Evolutionary conservation across 2,888 invertebrate species (phyloP), one percentile per base, ranked within the genome.

Genomic region (Timema cristinae): DNA sequence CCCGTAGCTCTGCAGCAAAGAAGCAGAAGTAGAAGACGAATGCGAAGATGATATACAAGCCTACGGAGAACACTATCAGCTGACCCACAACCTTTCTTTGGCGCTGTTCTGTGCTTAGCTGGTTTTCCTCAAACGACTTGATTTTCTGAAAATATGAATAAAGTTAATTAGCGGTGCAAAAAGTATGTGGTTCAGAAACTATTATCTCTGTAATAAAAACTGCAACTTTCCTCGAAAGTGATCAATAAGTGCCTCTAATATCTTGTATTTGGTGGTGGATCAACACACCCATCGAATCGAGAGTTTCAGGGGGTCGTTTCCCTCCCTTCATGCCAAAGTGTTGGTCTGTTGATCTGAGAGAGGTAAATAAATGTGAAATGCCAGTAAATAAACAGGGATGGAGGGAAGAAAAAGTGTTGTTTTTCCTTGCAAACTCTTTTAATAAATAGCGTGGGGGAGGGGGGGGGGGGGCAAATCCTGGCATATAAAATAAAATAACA

Each of bases 41-140:
- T 8, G 91, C 91, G 75, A 90, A 88, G 61, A 92, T 79, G 66
- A 93, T 86, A 78, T 85, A 86, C 10, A 83, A 69, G 8, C 84
- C 75, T n/a, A 84, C 81, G 11, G 85, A 85, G 77, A 83, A 84
- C 52, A 90, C 81, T 51, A 91, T 86, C 70, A 97, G 88, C 77
- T 91, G 89, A 61, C 92, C 92, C 68, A 95, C 90, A 75, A 95
- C 89, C 68, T 90, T 89, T 80, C 92, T 93, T 81, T 93, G 93
- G 63, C 87, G 88, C 79, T 91, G 89, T 80, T 95, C 92, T 47
- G 94, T 95, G 79, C 87, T 89, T 69, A 89, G 86, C 16, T 91
- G 89, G 84, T 91, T 93, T 79, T 90, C 87, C 80, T 96, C 93
- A 72, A 96, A 91, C 52, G 87, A 85, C 78, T 89, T 89, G 69